A percentile compares a stretch with the other conserved stretches of the same genome.
phyloP scores from a whole-genome alignment of 2,888 invertebrate species.

The Cantharis nigra region DNA sequence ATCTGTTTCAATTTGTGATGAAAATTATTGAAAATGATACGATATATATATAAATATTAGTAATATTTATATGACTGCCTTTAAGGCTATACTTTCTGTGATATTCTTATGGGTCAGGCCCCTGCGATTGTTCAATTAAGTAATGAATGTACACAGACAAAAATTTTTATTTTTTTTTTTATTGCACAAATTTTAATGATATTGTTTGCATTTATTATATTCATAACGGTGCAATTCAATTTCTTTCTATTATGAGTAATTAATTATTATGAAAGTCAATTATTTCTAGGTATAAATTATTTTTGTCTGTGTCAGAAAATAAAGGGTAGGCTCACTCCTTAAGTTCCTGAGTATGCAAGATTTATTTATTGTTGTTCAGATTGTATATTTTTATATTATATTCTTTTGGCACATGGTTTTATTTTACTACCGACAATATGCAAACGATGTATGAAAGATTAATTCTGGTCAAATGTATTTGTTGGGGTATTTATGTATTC shows the following conservation, averaged over 20 bases:
- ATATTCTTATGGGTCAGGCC: conserved; percentile 59
- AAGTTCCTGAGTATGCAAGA: conserved; percentile 27
- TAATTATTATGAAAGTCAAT: not conserved
- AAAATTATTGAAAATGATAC: conserved; percentile 37
- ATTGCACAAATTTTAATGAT: not conserved
- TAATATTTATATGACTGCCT: conserved; percentile 48
- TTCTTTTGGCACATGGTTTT: conserved; percentile 21
- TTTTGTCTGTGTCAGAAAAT: conserved; percentile 46
- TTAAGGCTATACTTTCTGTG: conserved; percentile 52
- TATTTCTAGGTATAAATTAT: conserved; percentile 2
- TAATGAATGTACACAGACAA: conserved; percentile 24
- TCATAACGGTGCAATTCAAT: conserved; percentile 7
- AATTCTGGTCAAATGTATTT: not conserved
- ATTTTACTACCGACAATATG: not conserved
- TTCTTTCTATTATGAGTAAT: not conserved
- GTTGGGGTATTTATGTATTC: not conserved
- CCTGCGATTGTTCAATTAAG: conserved; percentile 38
- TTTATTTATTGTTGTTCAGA: conserved; percentile 30
- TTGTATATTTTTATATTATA: conserved; percentile 34
- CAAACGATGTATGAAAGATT: not conserved
- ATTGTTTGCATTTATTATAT: not conserved
- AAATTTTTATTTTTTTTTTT: not conserved
- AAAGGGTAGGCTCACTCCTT: conserved; percentile 52
- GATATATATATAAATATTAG: conserved; percentile 40
- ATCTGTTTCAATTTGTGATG: conserved; percentile 37